Conservation (phyloP, 2,113 vertebrate genomes). For the Lota lota region DNA sequence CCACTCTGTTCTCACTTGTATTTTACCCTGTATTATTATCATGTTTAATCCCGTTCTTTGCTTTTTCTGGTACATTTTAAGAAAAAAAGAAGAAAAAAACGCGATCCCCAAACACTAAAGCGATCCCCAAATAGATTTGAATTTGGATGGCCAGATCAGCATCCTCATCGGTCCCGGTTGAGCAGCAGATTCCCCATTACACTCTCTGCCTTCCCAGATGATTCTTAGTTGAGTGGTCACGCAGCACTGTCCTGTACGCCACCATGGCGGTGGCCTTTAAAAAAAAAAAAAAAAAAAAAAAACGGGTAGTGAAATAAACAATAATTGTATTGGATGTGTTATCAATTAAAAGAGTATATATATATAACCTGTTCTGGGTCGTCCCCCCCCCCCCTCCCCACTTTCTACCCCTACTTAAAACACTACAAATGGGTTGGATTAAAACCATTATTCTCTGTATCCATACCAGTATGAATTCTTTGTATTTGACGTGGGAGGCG, state of each 20-base stretch:
- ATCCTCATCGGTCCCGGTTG: constrained; percentile 54
- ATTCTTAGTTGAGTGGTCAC: constrained; percentile 72
- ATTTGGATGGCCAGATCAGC: constrained; percentile 53
- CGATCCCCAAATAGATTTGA: constrained; percentile 50
- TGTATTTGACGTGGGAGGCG: constrained; percentile 45
- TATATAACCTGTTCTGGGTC: constrained; percentile 68
- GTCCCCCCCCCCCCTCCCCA: constrained; percentile 46
- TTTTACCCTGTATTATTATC: constrained; percentile 38
- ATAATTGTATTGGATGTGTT: constrained; percentile 79
- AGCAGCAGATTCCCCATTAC: constrained; percentile 77
- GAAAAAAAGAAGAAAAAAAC: constrained; percentile 20
- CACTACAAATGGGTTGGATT: constrained; percentile 73
- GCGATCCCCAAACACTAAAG: too few species aligned
- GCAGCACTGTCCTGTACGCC: constrained; percentile 78
- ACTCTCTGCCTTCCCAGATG: constrained; percentile 75
- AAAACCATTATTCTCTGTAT: constrained; percentile 59
- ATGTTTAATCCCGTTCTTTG: too few species aligned
- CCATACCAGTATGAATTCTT: constrained; percentile 56
- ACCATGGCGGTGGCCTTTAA: constrained; percentile 59
- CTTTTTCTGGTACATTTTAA: constrained; percentile 27
- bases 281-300: constrained; percentile 6
- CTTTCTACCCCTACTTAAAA: constrained; percentile 42
- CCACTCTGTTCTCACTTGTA: constrained; percentile 39
- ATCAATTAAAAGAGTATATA: constrained; percentile 70
- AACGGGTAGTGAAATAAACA: constrained; percentile 79